Percentiles rank a stretch among this genome's conserved stretches.
Conservation (phyloP, 1,140 invertebrate genomes). For the Drosophila micromelanica region DNA sequence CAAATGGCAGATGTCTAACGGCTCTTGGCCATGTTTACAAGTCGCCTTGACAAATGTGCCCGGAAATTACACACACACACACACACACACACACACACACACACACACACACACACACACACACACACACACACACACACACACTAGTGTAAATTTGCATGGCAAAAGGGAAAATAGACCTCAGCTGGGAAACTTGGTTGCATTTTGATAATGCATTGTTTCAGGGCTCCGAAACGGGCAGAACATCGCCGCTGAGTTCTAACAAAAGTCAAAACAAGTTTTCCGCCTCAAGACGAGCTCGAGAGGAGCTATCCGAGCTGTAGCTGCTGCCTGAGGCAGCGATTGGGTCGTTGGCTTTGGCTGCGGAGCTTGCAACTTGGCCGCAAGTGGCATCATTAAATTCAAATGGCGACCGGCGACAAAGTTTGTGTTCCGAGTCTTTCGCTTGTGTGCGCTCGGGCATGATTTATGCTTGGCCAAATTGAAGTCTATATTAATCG, state of each 20-base stretch:
- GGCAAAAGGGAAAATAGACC: slow-evolving; percentile 50
- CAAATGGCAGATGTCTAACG: slow-evolving; percentile 61
- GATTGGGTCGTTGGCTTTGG: slow-evolving; percentile 62
- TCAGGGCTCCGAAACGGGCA: neutral
- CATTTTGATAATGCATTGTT: slow-evolving; percentile 72
- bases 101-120: slow-evolving; percentile 11
- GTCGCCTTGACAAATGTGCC: slow-evolving; percentile 76
- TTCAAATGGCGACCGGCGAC: slow-evolving; percentile 16
- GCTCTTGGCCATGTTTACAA: slow-evolving; percentile 67
- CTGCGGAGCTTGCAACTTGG: slow-evolving; percentile 37
- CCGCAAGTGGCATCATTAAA: slow-evolving; percentile 51
- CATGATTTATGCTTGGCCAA: slow-evolving; percentile 70
- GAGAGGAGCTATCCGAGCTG: neutral
- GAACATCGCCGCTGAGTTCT: slow-evolving; percentile 22
- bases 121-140: slow-evolving; percentile 16
- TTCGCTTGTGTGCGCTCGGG: slow-evolving; percentile 34
- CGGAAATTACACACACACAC: slow-evolving; percentile 54
- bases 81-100: slow-evolving; percentile 9
- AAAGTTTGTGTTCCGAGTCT: slow-evolving; percentile 51
- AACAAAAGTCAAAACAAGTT: slow-evolving; percentile 59
- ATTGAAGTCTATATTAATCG: slow-evolving; percentile 74
- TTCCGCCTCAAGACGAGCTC: slow-evolving; percentile 14
- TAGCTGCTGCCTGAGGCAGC: slow-evolving; percentile 5
- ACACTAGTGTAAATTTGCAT: slow-evolving; percentile 46
- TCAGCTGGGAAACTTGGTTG: slow-evolving; percentile 36